Evolutionary conservation across 2,113 vertebrate species (phyloP), one percentile per base, ranked within the genome.

Genomic region (Myiopsitta monachus): DNA sequence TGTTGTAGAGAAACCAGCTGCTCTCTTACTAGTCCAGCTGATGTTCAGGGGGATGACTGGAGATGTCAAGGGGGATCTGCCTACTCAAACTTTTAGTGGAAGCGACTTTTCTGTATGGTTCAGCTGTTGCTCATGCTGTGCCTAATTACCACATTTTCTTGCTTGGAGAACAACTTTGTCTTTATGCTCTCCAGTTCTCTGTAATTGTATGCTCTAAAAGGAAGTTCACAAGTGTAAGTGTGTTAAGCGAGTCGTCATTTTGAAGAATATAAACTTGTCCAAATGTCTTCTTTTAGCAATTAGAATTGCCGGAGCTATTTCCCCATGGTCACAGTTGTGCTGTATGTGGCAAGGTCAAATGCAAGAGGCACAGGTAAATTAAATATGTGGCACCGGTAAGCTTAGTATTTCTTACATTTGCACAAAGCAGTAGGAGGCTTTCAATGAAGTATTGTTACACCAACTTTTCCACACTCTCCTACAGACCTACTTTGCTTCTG

Each of bases 281-380:
- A 62, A 76, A 68, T 77, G 6, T 91, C 84, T 94, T 88, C 41
- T 94, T 74, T 96, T 94, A 97, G 95, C 98, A 98, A 90, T 94
- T 97, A 57, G 98, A 98, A 95, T 95, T 99, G 86, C 98, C 98
- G 43, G 99, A 99, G 96, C 94, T 99, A 36, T 99, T 99, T 96
- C 98, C 99, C 74, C 98, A 98, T 3, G 98, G 98, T 64, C 98
- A 99, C 96, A 99, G 98, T 87, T 99, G 99, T 97, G 99, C 99
- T 74, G 99, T 99, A 7, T 99, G 99, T 93, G 99, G 99, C 95
- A 99, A 99, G 94, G 98, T 99, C 47, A 99, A 99, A 92, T 99
- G 99, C 96, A 98, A 98, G 88, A 98, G 99, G 22, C 99, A 99
- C 97, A 98, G 99, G 99, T 99, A 98, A 97, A 94, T 94, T 39